Base-by-base conservation (phyloP, 1,140 invertebrate genomes). In the Cotesia chilonis region DNA sequence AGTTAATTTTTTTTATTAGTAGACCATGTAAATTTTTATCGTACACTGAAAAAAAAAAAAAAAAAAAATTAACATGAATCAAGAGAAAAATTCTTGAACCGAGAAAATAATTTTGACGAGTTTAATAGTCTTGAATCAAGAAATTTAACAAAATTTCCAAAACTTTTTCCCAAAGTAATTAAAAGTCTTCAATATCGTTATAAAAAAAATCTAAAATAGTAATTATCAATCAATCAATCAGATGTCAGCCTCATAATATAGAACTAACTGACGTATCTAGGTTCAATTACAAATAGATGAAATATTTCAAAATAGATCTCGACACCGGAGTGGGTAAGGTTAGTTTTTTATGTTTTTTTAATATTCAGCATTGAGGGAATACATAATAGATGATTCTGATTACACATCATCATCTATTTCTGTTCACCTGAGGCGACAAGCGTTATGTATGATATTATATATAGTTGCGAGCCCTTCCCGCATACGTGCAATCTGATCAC, bases 371-470 rank as follows among this genome's bases (percentile, higher is more conserved):
- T 47, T 35, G 12, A 28, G 41, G 37, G 17, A 38, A 67, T 67
- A 20, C 41, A 52, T 5, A 41, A 28, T 55, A 47, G 57, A 67
- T 72, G 65, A 52, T 70, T 20, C 60, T 51, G 51, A 66, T 71
- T 69, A 72, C 55, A 64, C 41, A 70, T 63, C 68, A 70, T 71
- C 70, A 66, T 28, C 70, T 64, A 63, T 64, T 71, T 70, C 10
- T 36, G 66, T 71, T 38, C 17, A 65, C 68, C 65, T 71, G 35
- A 20, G 36, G 65, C 66, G 35, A 72, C 57, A 0, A 47, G 41
- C 41, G 10, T 9, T 2, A 47, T 28, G 28, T 28, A 28, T 28
- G 28, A 28, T 28, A 28, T 28, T 28, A 28, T 28, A 28, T 28
- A 10, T 47, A 47, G 41, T 47, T 7, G 4, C 41, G 9, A 47